Evolutionary conservation across 2,113 vertebrate species (phyloP), one percentile per base, ranked within the genome.

Genomic region (Lycocorax pyrrhopterus): DNA sequence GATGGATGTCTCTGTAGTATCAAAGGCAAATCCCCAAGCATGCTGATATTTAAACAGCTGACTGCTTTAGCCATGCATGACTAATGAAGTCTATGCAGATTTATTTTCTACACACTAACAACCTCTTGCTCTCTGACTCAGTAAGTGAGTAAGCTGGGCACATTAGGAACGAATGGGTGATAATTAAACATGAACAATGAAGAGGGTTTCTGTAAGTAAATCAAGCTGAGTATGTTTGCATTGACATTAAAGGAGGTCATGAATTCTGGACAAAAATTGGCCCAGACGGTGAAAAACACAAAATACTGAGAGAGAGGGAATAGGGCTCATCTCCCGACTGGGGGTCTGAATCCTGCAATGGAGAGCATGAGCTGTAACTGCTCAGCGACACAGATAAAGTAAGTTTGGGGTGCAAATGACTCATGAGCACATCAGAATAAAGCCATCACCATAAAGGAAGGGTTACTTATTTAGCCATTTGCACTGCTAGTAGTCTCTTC

Each of bases 51-150:
- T 96, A 75, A 97, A 79, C 87, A 94, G 91, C 83, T 90, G 91
- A 95, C 82, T 94, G 76, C n/a, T 90, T 92, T 89, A 94, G 81
- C 89, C 96, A 79, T 37, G 79, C 93, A 89, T 94, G 63, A 96
- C 93, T 97, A 97, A 97, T 82, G 80, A 97, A 95, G 94, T 82
- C 96, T 74, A 55, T 69, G 88, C 53, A 97, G 96, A 97, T 97
- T 97, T 97, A 95, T 94, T 91, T 97, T 94, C 75, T 89, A 63
- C 79, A 91, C 91, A 91, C 90, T 90, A 97, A 62, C 49, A 96
- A 95, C 63, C 89, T 96, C 85, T 96, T 95, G 60, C 89, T 89
- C 81, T 95, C 81, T 73, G 82, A 85, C 90, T 96, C 91, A 97
- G 60, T 97, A 84, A 96, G 63, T 91, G 93, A 96, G 71, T 97